A percentile compares a stretch with the other conserved stretches of the same genome.
These are phyloP conservation scores for Daphoenositta chrysoptera DNA, from an alignment of 2,113 vertebrate species.

Conservation along the genomic window DNA sequence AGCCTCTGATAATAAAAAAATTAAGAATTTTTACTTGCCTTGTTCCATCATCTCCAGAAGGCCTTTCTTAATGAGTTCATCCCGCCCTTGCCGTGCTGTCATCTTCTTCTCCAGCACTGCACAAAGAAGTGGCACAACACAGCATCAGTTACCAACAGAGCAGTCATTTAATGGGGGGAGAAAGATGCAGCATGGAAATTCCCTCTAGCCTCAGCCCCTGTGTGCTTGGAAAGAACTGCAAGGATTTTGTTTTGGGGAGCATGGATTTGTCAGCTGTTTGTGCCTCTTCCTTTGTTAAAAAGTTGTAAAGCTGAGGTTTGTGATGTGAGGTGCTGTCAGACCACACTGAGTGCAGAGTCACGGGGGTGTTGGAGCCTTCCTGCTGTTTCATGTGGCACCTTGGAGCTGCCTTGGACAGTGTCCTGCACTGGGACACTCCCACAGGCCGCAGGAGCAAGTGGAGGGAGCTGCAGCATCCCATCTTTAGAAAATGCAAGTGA, in stretches of 20 bases:
- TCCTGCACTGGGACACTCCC: not conserved
- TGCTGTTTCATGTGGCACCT: not conserved
- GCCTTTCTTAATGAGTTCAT: slow-evolving; percentile 84
- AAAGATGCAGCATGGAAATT: not conserved
- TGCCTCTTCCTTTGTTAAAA: not conserved
- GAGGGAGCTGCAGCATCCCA: not conserved
- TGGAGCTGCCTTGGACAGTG: not conserved
- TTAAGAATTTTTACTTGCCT: slow-evolving; percentile 69
- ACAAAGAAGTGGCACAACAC: not conserved
- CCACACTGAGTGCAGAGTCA: not conserved
- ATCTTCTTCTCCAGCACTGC: slow-evolving; percentile 89
- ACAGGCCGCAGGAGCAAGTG: not conserved
- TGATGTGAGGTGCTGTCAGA: not conserved
- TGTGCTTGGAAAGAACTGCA: not conserved
- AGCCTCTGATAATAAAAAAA: not conserved
- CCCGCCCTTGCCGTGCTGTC: slow-evolving; percentile 77
- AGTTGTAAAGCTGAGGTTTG: not conserved
- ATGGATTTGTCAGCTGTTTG: not conserved
- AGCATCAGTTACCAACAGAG: slow-evolving; percentile 9
- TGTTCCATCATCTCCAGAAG: slow-evolving; percentile 83
- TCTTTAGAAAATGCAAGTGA: not conserved
- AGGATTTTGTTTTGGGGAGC: not conserved
- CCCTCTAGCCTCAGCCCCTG: not conserved
- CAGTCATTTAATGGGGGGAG: not conserved
- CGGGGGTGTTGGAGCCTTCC: accelerated